Conservation (phyloP, 1,140 invertebrate species). For the Nylanderia fulva region DNA sequence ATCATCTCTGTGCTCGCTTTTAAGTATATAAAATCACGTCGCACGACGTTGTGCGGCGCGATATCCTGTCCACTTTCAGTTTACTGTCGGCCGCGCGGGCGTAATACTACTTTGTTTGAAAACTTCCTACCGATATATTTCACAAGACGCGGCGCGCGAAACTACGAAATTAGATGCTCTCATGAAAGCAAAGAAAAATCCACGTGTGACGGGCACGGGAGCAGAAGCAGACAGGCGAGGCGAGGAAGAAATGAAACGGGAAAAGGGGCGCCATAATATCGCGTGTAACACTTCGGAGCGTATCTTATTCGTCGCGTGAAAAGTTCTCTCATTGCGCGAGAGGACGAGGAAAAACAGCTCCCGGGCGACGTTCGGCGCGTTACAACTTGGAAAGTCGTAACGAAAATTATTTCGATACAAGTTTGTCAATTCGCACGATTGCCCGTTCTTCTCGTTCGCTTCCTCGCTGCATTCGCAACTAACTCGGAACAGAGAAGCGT, state of each 20-base stretch:
- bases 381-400: slow-evolving; percentile 55
- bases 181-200: slow-evolving; percentile 47
- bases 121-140: slow-evolving; percentile 45
- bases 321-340: slow-evolving; percentile 70
- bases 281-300: slow-evolving; percentile 54
- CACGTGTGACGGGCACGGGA: slow-evolving; percentile 20
- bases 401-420: slow-evolving; percentile 65
- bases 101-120: slow-evolving; percentile 54
- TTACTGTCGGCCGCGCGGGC: slow-evolving; percentile 34
- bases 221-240: background rate
- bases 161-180: slow-evolving; percentile 55
- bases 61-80: slow-evolving; percentile 50
- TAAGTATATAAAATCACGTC: slow-evolving; percentile 51
- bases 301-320: slow-evolving; percentile 52
- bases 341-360: slow-evolving; percentile 50
- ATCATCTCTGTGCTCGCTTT: slow-evolving; percentile 7
- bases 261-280: slow-evolving; percentile 68
- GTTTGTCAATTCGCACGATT: slow-evolving; percentile 60
- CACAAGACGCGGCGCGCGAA: slow-evolving; percentile 20
- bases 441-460: slow-evolving; percentile 38
- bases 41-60: slow-evolving; percentile 1
- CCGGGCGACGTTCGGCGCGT: slow-evolving; percentile 61
- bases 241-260: slow-evolving; percentile 47
- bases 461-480: slow-evolving; percentile 2
- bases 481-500: slow-evolving; percentile 22